Base-by-base conservation (phyloP, 2,113 vertebrate genomes). In the Pelecanus crispus region DNA sequence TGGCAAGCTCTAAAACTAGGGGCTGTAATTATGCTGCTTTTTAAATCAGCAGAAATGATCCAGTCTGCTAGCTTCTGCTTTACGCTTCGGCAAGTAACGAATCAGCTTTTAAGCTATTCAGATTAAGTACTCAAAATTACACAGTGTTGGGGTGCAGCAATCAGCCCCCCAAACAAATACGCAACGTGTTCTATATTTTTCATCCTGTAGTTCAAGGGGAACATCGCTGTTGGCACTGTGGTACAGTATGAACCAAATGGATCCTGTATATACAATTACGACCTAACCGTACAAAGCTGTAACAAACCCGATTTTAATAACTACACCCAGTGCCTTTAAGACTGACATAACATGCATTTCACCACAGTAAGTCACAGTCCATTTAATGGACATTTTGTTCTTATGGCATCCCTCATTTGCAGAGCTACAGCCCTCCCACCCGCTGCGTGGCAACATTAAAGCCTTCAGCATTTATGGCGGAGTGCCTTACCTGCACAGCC, bases 121-220 rank as follows among this genome's bases (percentile, higher is more conserved):
- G 45, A 44, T 56, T 8, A 58, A 66, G 29, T 26, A 45, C 47
- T 40, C n/a, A 20, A 40, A 34, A 31, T 17, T 32, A 18, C 8
- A 8, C 10, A 26, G 80, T 2, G 11, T 7, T 49, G 31, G 63
- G 34, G 80, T 40, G 47, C 47, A 78, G 42, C 65, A 26, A 6
- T 10, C 80, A 32, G n/a, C 18, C 14, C 2, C 18, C 14, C 2
- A 1, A 42, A 42, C 34, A 47, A 50, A 49, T 5, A 49, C 1
- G 2, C 20, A 16, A 9, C 4, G 6, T 6, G 7, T 18, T 13
- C 21, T 55, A 0, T 15, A 10, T 10, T 31, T 40, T 55, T 49
- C 49, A 36, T 22, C 13, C 25, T 36, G 1, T 12, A 20, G 24
- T n/a, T 66, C 45, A 31, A 50, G 32, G 53, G 44, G 25, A 40